A percentile compares a stretch with the other conserved stretches of the same genome.
Conservation (phyloP, 1,140 invertebrate genomes). For the Agrilus planipennis region DNA sequence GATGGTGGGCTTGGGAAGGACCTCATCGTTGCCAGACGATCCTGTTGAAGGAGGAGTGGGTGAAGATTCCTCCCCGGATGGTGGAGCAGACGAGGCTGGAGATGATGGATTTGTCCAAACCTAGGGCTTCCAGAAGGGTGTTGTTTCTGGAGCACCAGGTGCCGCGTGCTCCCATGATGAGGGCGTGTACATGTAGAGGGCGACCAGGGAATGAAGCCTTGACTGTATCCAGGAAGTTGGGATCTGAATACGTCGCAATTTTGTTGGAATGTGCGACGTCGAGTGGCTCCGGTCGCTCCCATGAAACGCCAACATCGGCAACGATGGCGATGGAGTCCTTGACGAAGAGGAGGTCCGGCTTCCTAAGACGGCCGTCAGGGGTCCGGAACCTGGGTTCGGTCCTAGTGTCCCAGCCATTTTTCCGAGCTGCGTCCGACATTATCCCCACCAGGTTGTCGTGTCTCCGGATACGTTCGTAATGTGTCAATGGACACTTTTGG, state of each 20-base stretch:
- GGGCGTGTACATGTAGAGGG: neutral
- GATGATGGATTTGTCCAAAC: no score
- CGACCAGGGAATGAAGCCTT: neutral
- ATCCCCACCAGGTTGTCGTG: conserved; percentile 5
- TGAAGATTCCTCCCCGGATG: no score
- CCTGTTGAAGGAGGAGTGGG: no score
- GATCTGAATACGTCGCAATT: neutral
- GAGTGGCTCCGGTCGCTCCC: conserved; percentile 5
- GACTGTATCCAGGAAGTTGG: neutral
- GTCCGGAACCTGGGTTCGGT: conserved; percentile 7
- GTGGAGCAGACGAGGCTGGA: no score
- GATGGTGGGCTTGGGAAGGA: no score
- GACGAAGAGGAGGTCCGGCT: conserved; percentile 8
- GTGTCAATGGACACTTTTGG: conserved; percentile 10
- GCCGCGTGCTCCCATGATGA: neutral
- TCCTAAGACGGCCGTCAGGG: conserved; percentile 3
- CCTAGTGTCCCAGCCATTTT: conserved; percentile 36
- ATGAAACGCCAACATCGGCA: conserved; percentile 6
- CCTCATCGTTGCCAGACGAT: no score
- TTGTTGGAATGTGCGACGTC: neutral
- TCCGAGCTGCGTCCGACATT: conserved; percentile 44
- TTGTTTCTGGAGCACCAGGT: no score
- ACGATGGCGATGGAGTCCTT: conserved; percentile 1
- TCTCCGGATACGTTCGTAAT: conserved; percentile 5
- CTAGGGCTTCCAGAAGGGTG: no score